Evolutionary conservation across 2,113 vertebrate genomes (phyloP), one percentile per base, ranked within the genome.

Genomic region (Chunga burmeisteri): DNA sequence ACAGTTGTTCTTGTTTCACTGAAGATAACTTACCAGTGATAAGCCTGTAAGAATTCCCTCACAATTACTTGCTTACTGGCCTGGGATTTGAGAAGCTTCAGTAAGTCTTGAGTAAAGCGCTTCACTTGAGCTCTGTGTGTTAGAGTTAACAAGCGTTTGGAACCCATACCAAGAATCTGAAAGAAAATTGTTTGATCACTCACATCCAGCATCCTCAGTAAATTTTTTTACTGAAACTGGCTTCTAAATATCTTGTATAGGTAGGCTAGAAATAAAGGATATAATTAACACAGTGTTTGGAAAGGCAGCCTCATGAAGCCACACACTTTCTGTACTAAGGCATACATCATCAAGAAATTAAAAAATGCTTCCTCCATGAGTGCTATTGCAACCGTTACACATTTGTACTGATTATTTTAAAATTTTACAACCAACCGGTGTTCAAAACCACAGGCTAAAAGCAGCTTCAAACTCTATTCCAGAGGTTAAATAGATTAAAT

Each of bases 61-160:
- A 99, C 98, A 53, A 99, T 81, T 55, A 99, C 99, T 96, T 99
- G 99, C 90, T 99, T 99, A 96, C 99, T 99, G 96, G 99, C 99
- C 98, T 99, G 99, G 90, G 99, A 99, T 96, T 99, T 99, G 36
- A 99, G 99, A 71, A 99, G 98, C 92, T 99, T 99, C 73, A 99
- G 98, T 47, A 99, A 96, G 91, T 99, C 99, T 94, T 99, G 99
- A 80, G 99, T 99, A 91, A 99, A 99, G 53, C 99, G 99, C 80
- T 99, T 99, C 88, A 99, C 99, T 96, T 99, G 99, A 56, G 99
- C 99, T 52, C 99, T 98, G 96, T 99, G 99, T 0, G 99, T 99
- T 10, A 99, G 98, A 7, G 99, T 99, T 89, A 99, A 92, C 91
- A 99, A 95, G 42, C 99, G 98, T 68, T 99, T 99, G 87, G 99